Percentiles rank a stretch among this genome's conserved stretches.
Evolutionary conservation across 2,888 invertebrate species (phyloP).

Genomic region (Neelides folsomi): DNA sequence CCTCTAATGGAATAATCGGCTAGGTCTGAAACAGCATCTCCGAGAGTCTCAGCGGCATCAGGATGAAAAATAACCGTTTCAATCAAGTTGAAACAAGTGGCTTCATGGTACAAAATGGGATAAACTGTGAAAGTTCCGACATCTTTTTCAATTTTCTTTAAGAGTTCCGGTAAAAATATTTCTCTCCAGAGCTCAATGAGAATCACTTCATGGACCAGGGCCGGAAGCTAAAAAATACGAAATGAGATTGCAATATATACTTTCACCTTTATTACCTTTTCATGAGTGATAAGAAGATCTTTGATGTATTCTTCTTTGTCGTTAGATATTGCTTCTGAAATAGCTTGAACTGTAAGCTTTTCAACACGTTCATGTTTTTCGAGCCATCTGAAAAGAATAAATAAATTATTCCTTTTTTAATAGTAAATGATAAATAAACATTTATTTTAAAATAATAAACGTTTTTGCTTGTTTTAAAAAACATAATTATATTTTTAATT

Average conservation of each 20-base stretch:
- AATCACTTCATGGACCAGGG: conserved; percentile 69
- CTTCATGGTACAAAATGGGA: conserved; percentile 56
- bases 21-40: conserved; percentile 63
- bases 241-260: background rate
- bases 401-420: background rate
- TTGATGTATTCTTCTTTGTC: conserved; percentile 67
- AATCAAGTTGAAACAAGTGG: conserved; percentile 60
- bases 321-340: conserved; percentile 60
- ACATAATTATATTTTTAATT: no score
- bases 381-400: conserved; percentile 50
- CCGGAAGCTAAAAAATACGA: conserved; percentile 45
- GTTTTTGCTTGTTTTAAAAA: background rate
- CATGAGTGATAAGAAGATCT: conserved; percentile 60
- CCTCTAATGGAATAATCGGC: conserved; percentile 50
- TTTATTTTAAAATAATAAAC: no score
- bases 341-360: conserved; percentile 75
- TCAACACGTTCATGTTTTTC: conserved; percentile 69
- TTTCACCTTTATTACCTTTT: conserved; percentile 46
- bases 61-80: conserved; percentile 72
- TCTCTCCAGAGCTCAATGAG: conserved; percentile 72
- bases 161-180: conserved; percentile 62
- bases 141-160: conserved; percentile 41
- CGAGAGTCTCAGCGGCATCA: conserved; percentile 61
- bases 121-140: conserved; percentile 38
- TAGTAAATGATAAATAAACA: no score